phyloP scores from a whole-genome alignment of 2,113 vertebrate genomes.

The Pseudolaguvia tuberculata region DNA sequence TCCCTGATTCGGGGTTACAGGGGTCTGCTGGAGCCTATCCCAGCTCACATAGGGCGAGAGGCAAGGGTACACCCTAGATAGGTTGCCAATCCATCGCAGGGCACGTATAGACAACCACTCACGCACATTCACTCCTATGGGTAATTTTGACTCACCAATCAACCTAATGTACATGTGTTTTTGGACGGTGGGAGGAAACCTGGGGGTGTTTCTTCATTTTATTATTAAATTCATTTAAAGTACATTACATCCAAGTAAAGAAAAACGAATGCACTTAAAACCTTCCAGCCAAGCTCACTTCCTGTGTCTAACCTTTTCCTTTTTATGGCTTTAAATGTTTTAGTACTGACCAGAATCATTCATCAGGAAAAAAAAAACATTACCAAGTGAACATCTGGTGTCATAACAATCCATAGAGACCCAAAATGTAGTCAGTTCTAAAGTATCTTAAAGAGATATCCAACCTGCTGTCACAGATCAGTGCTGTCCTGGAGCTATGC shows the following conservation, averaged over 20 bases:
- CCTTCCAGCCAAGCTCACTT: neutral
- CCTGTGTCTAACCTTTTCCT: neutral
- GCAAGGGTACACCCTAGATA: too few species aligned
- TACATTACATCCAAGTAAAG: neutral
- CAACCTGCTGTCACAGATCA: slow-evolving; percentile 68
- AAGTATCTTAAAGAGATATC: neutral
- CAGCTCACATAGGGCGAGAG: too few species aligned
- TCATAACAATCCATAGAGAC: neutral
- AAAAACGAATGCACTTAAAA: neutral
- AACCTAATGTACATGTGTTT: too few species aligned
- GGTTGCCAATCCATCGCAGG: too few species aligned
- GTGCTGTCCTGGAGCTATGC: slow-evolving; percentile 17
- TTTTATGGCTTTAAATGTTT: slow-evolving; percentile 16
- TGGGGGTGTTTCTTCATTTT: neutral
- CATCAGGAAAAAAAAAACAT: neutral
- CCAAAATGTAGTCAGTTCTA: neutral
- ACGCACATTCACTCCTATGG: too few species aligned
- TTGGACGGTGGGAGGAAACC: too few species aligned
- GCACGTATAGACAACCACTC: too few species aligned
- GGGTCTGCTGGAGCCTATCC: too few species aligned
- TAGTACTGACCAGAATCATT: neutral
- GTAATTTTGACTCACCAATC: too few species aligned
- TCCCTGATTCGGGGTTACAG: too few species aligned
- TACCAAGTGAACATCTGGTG: slow-evolving; percentile 2
- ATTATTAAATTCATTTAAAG: neutral